Conservation (phyloP, 2,797 vertebrate genomes). For the Pelodytes ibericus region DNA sequence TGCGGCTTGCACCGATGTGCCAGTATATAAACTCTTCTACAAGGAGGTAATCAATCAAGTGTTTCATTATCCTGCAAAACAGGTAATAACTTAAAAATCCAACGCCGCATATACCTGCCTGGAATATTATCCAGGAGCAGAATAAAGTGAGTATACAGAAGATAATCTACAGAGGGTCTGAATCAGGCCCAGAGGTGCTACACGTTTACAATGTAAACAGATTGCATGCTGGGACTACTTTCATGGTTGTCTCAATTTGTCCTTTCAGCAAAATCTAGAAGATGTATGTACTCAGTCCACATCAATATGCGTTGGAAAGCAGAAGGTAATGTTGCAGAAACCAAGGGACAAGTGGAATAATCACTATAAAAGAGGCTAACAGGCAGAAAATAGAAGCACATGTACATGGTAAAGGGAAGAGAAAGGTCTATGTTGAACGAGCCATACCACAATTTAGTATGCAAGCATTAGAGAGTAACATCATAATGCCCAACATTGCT, state of each 20-base stretch:
- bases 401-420: no score
- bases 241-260: neutral
- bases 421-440: no score
- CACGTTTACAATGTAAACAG: neutral
- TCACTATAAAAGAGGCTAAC: neutral
- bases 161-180: neutral
- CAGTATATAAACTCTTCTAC: conserved; percentile 54
- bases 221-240: neutral
- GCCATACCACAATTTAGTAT: no score
- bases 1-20: conserved; percentile 48
- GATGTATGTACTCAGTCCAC: neutral
- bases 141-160: neutral
- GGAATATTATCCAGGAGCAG: conserved; percentile 12
- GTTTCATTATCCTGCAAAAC: conserved; percentile 48
- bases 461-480: no score
- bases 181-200: neutral
- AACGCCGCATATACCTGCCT: conserved; percentile 26
- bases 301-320: neutral
- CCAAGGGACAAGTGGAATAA: neutral
- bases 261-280: neutral
- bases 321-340: neutral
- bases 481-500: no score
- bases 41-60: conserved; percentile 55
- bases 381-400: neutral
- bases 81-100: conserved; percentile 44